These are phyloP conservation scores for Elymnias hypermnestra DNA, from an alignment of 1,140 invertebrate species.

Conservation along the genomic window DNA sequence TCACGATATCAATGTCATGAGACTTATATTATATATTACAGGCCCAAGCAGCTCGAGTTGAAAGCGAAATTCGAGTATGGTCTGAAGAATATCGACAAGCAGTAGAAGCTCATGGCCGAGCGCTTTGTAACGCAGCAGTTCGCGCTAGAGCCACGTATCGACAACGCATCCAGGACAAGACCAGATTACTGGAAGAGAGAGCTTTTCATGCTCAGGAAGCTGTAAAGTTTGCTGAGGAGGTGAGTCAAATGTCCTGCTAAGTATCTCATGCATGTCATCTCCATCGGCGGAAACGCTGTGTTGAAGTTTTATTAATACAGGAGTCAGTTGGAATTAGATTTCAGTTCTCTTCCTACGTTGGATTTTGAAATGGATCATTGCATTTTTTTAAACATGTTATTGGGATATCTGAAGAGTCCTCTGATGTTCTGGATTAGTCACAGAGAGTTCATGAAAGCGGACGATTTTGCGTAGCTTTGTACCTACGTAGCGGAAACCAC, in stretches of 20 bases:
- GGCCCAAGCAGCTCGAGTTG: conserved; percentile 76
- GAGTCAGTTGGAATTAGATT: too few species aligned
- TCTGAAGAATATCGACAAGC: conserved; percentile 79
- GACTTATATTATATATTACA: conserved; percentile 36
- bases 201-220: conserved; percentile 73
- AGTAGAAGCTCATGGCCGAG: conserved; percentile 78
- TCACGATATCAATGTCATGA: too few species aligned
- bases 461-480: too few species aligned
- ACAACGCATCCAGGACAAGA: conserved; percentile 67
- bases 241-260: conserved; percentile 34
- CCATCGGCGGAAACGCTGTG: too few species aligned
- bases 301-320: too few species aligned
- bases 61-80: conserved; percentile 78
- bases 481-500: too few species aligned
- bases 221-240: conserved; percentile 79
- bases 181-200: conserved; percentile 67
- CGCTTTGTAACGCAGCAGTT: conserved; percentile 67
- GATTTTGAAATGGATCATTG: too few species aligned
- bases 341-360: too few species aligned
- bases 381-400: too few species aligned
- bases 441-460: too few species aligned
- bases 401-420: too few species aligned
- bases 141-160: conserved; percentile 63
- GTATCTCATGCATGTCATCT: not conserved
- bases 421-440: too few species aligned